These are phyloP conservation scores for Mastomys coucha DNA, from an alignment of 2,113 vertebrate species.

Conservation along the genomic window DNA sequence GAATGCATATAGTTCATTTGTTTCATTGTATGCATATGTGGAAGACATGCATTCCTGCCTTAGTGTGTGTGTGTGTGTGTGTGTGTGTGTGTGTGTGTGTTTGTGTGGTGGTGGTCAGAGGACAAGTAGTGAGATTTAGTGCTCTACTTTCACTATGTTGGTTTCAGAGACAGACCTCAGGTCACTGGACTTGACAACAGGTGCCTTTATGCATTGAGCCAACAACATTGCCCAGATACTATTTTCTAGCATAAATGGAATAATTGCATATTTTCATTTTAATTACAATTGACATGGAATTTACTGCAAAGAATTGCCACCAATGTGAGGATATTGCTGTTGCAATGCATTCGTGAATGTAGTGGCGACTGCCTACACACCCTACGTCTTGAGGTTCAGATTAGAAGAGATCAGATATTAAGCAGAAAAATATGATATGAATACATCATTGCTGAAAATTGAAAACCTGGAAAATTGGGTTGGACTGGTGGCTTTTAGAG, in stretches of 20 bases:
- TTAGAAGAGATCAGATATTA: not conserved
- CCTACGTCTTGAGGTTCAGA: not conserved
- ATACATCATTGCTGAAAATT: not conserved
- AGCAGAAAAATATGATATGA: not conserved
- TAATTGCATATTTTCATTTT: not conserved
- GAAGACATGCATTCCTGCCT: not conserved
- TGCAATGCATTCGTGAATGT: not conserved
- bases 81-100: too few species aligned
- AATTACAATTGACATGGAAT: not conserved
- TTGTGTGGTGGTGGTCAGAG: not conserved
- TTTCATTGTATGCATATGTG: not conserved
- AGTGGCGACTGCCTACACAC: not conserved
- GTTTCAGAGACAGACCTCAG: not conserved
- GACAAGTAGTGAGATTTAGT: not conserved
- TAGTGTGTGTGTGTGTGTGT: too few species aligned
- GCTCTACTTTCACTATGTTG: not conserved
- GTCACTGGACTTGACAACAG: not conserved
- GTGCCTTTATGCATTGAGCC: not conserved
- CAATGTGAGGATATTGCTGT: not conserved
- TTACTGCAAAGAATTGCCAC: not conserved
- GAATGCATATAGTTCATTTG: too few species aligned
- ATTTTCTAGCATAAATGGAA: not conserved
- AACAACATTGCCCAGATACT: not conserved
- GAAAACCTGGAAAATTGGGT: not conserved
- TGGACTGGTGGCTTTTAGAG: not conserved